Evolutionary conservation across 2,797 vertebrate species (phyloP), one percentile per base, ranked within the genome.

Genomic region (Coranthus polyacanthus): DNA sequence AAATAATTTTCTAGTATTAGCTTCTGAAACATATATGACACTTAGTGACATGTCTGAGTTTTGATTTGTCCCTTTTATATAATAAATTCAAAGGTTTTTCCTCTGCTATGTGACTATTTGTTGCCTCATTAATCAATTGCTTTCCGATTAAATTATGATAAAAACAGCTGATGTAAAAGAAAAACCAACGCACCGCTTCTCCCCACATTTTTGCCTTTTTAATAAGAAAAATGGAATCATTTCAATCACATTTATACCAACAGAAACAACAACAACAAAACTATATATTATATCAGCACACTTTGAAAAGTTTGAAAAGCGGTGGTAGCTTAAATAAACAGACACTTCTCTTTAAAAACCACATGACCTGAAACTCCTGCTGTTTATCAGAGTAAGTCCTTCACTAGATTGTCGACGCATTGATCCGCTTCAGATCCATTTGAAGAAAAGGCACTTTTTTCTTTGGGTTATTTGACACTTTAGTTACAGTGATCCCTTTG

Each of bases 181-280:
- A 79, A 57, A 72, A 51, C 65, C 61, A 68, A 66, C 0, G 26
- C 56, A 17, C 22, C 13, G 16, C 57, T 63, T 90, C 68, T 80
- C 47, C 91, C 91, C 89, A 78, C 84, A 86, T 90, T 89, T 29
- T 80, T 81, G 59, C 83, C 82, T 88, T 91, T 94, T 94, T 93
- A 94, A 93, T 93, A 94, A 91, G 89, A 93, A 93, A 92, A 88
- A 75, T 65, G 85, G 52, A 87, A 91, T 91, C 81, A 89, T 81
- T 81, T 72, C 38, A 88, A 92, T 87, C 89, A 92, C 84, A 90
- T 92, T 88, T 75, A 91, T 87, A 92, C 83, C 85, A 72, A 84
- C 72, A 78, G 2, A 15, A 77, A 85, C 52, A 68, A 74, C 36
- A 65, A 74, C 39, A 58, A 70, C 7, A 77, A 81, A 80, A 80